phyloP scores from a whole-genome alignment of 1,140 invertebrate genomes.

The Drosophila pruinosa region DNA sequence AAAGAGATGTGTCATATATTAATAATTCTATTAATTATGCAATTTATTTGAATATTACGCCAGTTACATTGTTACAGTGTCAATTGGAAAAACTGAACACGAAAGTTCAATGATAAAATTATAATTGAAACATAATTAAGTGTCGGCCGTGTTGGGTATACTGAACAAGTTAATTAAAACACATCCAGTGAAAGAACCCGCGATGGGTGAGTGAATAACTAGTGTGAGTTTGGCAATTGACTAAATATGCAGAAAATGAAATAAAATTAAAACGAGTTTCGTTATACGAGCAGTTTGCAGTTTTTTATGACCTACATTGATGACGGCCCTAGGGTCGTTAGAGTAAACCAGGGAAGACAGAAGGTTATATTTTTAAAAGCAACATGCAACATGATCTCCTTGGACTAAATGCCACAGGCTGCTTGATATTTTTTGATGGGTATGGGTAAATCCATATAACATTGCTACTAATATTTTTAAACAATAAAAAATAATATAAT shows the following conservation, averaged over 20 bases:
- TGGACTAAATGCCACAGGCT: too few relatives aligned
- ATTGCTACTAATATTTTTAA: too few relatives aligned
- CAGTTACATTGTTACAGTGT: not conserved
- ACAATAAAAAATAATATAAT: too few relatives aligned
- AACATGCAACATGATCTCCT: too few relatives aligned
- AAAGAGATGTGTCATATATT: not conserved
- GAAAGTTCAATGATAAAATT: constrained; percentile 29
- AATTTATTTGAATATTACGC: not conserved
- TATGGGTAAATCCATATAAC: too few relatives aligned
- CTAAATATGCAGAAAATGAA: constrained; percentile 20
- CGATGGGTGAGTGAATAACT: constrained; percentile 33
- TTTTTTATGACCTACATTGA: constrained; percentile 21
- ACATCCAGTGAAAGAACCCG: constrained; percentile 19
- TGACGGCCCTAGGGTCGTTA: not conserved
- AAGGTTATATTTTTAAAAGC: not conserved
- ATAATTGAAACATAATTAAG: constrained; percentile 57
- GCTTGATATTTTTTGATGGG: too few relatives aligned
- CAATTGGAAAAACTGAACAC: constrained; percentile 1
- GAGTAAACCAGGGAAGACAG: not conserved
- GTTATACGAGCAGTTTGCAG: not conserved
- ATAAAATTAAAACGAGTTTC: constrained; percentile 29
- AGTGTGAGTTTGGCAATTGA: not conserved
- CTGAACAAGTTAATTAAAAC: constrained; percentile 49
- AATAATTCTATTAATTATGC: not conserved
- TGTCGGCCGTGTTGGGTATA: constrained; percentile 27